Conservation (phyloP, 1,140 invertebrate genomes). For the Euura lappo region DNA sequence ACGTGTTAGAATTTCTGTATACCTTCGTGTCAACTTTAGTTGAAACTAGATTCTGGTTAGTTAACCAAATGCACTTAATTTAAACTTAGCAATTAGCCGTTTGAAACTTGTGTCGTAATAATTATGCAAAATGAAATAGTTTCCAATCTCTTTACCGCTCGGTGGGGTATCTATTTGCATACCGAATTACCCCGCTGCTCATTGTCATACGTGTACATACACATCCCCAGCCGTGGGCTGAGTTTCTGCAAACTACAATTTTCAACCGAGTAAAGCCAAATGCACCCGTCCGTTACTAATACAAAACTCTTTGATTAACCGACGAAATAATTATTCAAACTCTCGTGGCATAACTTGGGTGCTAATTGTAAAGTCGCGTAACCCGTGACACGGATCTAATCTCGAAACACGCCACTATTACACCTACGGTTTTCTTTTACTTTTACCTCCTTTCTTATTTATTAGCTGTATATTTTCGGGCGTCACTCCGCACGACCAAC, state of each 20-base stretch:
- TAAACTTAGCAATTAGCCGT: not conserved
- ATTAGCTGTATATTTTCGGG: not conserved
- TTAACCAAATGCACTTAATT: not conserved
- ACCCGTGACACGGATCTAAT: not conserved
- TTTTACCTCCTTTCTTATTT: not conserved
- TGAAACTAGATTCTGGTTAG: not conserved
- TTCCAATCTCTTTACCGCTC: not conserved
- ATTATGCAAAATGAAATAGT: slow-evolving; percentile 4
- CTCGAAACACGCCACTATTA: not conserved
- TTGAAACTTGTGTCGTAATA: not conserved
- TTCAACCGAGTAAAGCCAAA: too few relatives aligned
- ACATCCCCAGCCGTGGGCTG: not conserved
- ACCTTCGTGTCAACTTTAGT: too few relatives aligned
- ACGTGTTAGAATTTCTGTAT: too few relatives aligned
- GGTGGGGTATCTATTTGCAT: not conserved
- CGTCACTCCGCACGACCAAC: not conserved
- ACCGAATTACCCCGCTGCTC: not conserved
- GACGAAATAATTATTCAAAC: not conserved
- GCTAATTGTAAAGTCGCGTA: slow-evolving; percentile 7
- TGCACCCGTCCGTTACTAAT: not conserved
- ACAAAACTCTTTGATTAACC: not conserved
- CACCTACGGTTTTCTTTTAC: not conserved
- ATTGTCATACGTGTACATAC: not conserved
- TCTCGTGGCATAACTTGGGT: not conserved
- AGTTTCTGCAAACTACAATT: too few relatives aligned